phyloP scores from a whole-genome alignment of 2,797 vertebrate species.

The Scleropages formosus region DNA sequence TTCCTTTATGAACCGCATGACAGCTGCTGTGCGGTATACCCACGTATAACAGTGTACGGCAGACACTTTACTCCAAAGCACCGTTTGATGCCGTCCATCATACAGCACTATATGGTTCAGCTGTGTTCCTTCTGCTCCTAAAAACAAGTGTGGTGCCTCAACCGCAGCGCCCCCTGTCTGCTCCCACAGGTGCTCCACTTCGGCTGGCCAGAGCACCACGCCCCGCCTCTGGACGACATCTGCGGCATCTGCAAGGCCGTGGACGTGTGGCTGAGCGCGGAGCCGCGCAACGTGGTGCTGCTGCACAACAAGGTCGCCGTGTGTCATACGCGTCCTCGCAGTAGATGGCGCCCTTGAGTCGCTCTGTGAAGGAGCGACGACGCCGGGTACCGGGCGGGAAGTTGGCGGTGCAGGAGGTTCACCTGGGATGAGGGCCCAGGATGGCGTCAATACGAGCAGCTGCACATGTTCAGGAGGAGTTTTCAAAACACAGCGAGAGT shows the following conservation, averaged over 20 bases:
- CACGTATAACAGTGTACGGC: too few relatives aligned
- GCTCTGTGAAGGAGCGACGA: neutral
- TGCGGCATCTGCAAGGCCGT: slow-evolving; percentile 98
- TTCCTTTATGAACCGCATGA: too few relatives aligned
- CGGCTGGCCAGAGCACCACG: slow-evolving; percentile 95
- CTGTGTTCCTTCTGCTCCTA: too few relatives aligned
- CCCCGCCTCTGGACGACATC: slow-evolving; percentile 93
- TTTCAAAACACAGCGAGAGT: slow-evolving; percentile 26
- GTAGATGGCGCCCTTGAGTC: slow-evolving; percentile 45
- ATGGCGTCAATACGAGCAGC: slow-evolving; percentile 10
- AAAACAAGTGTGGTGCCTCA: neutral
- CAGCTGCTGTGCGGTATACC: too few relatives aligned
- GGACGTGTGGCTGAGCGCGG: slow-evolving; percentile 92
- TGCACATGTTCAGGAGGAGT: slow-evolving; percentile 24
- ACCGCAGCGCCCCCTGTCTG: neutral
- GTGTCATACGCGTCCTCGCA: slow-evolving; percentile 32
- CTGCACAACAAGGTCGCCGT: slow-evolving; percentile 87
- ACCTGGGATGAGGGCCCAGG: too few relatives aligned
- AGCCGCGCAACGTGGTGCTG: slow-evolving; percentile 87
- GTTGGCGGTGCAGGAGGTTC: too few relatives aligned
- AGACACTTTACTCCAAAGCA: too few relatives aligned
- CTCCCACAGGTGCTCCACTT: slow-evolving; percentile 86
- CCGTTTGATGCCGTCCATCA: too few relatives aligned
- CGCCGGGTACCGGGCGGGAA: too few relatives aligned
- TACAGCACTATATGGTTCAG: too few relatives aligned